Evolutionary conservation across 2,113 vertebrate genomes (phyloP), one percentile per base, ranked within the genome.

Genomic region (Gulo gulo): DNA sequence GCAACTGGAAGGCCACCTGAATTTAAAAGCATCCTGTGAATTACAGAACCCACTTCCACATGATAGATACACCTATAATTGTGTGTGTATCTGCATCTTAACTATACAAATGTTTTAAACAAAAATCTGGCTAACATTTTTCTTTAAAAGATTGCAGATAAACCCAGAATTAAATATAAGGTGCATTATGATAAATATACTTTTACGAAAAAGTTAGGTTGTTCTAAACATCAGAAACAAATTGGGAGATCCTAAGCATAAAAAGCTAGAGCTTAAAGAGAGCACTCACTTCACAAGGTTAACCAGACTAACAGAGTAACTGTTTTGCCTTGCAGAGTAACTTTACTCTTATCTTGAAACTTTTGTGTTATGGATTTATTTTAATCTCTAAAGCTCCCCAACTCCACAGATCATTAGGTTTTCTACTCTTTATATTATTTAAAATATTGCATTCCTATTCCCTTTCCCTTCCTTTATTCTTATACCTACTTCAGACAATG

Each of bases 211-310:
- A 85, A 88, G 14, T 71, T 85, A 78, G 50, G 14, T 50, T 63
- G 31, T 79, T 83, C 23, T 76, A 50, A 91, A 94, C 21, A 74
- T 67, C 31, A 94, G 57, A 91, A 86, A 95, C 7, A 88, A 91
- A 67, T 3, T 59, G n/a, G 47, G 57, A 36, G 20, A 45, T 3
- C 12, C 24, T 55, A 73, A 71, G 81, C 12, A 26, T 50, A 59
- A 86, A 82, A 61, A 67, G 23, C 67, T 87, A 39, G 79, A 76
- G 14, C 34, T 61, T 26, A 85, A 78, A 39, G 34, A 55, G 21
- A 39, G 5, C 6, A 12, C 36, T 65, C 20, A 31, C 15, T 16
- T 45, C 16, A 18, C 47, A 23, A 78, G 2, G 26, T 65, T 76
- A 90, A 26, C 9, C 47, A 85, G 31, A 81, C 47, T 63, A 59